Base-by-base conservation (phyloP, 2,888 invertebrate genomes). In the Caenorhabditis becei region DNA sequence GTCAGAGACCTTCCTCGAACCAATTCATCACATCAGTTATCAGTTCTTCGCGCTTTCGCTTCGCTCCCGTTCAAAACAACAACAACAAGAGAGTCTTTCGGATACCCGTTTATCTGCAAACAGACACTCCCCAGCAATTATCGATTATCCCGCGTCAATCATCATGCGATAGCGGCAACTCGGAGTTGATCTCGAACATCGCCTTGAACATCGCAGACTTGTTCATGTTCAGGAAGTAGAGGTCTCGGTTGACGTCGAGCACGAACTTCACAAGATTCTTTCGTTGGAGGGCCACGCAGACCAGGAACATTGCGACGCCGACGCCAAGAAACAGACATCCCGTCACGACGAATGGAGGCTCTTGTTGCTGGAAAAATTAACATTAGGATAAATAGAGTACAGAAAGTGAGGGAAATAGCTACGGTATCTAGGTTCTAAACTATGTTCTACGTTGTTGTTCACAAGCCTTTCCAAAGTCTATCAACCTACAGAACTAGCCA, bases 251-350 rank as follows among this genome's bases (percentile, higher is more conserved):
- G 63, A 91, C 66, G 72, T 90, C 89, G 24, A 88, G 65, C 3
- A 90, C 84, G 63, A 84, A 84, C 67, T 90, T 90, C 28, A 87
- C 84, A n/a, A 90, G 82, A 67, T 90, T 90, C 69, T 90, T 90
- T 32, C 90, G 80, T 75, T 90, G 90, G 1, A 90, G 84, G 61
- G 90, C 71, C 14, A 84, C 84, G 62, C 90, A 90, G 24, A 87
- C 87, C 28, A 88, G 61, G 8, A 90, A 77, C 88, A 90, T 90
- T 0, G 88, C 66, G 1, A 85, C 69, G 10, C 90, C 90, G 51
- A 89, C 62, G 2, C 85, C 86, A 7, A 90, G 77, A 71, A 90
- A 89, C 1, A 88, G 71, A 41, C 83, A 86, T n/a, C 90, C 90
- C 18, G 88, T 84, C 26, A 89, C 83, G 18, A 87, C 70, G 77